Base-by-base conservation (phyloP, 2,113 vertebrate species). In the Ellobius talpinus region DNA sequence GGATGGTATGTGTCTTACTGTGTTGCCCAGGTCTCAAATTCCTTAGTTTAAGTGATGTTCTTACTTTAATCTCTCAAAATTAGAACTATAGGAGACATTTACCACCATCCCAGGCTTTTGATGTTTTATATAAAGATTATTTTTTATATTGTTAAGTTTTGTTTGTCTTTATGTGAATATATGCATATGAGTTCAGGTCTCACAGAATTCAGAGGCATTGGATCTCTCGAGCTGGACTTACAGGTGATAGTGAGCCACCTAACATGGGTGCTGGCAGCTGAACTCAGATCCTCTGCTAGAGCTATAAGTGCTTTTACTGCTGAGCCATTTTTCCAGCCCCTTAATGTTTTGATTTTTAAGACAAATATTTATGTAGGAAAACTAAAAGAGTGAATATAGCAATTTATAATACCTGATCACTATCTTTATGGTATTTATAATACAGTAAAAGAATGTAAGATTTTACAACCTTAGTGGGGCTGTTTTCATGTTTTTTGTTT, bases 301-400 rank as follows among this genome's bases (percentile, higher is more conserved):
- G 77, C 77, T 81, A 10, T 81, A n/a, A 81, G 33, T 55, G 50
- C 50, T 81, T 58, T 23, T 58, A 3, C 33, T 58, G 33, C 50
- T 55, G 33, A 81, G 50, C 50, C 78, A 55, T 81, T 33, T 55
- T 58, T 24, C 50, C 31, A 58, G 50, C 19, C 78, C 33, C 47
- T 29, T 33, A 55, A 42, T 63, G 9, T 90, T 52, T 79, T 87
- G 13, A 95, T 96, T 92, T 95, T 50, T n/a, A 61, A 93, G 72
- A 39, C 82, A 91, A 78, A 74, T 94, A 95, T 76, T 91, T 84
- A 94, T 89, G 1, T 96, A 47, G 39, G 33, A 78, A 96, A 55
- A 21, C 4, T 77, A n/a, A 93, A 93, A 89, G 72, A 88, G n/a
- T 52, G 23, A 89, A 26, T 84, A 42, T 45, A 66, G 26, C 39